Percentiles rank a stretch among this genome's conserved stretches.
phyloP scores from a whole-genome alignment of 2,113 vertebrate species.

The Sebastes fasciatus region DNA sequence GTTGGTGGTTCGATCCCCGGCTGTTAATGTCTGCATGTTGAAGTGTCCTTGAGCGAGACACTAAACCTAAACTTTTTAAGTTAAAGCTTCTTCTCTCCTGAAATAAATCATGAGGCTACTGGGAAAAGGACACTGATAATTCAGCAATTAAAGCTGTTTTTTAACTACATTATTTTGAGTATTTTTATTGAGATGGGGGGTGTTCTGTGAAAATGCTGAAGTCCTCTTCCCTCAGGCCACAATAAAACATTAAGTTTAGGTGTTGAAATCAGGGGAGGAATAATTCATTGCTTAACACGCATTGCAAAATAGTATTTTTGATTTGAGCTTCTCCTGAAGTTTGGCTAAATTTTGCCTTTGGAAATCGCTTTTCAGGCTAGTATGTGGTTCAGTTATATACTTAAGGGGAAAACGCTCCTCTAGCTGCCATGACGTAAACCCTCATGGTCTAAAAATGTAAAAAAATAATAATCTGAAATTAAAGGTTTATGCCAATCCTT shows the following conservation, averaged over 20 bases:
- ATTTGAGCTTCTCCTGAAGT: constrained; percentile 22
- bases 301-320: neutral
- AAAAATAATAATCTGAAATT: constrained; percentile 10
- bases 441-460: constrained; percentile 35
- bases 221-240: constrained; percentile 1
- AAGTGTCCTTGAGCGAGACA: too few relatives aligned
- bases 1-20: too few relatives aligned
- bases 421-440: constrained; percentile 2
- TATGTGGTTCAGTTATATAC: constrained; percentile 15
- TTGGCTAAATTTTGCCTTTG: constrained; percentile 7
- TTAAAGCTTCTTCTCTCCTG: neutral
- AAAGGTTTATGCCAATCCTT: constrained; percentile 36
- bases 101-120: neutral
- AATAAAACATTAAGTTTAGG: constrained; percentile 34
- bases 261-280: constrained; percentile 1
- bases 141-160: constrained; percentile 11
- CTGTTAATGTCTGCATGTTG: too few relatives aligned
- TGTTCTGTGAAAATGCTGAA: constrained; percentile 9
- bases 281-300: neutral
- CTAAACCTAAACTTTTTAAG: too few relatives aligned
- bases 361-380: constrained; percentile 15
- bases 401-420: neutral
- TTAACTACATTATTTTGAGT: neutral
- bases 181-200: neutral
- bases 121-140: neutral